phyloP scores from a whole-genome alignment of 2,888 invertebrate species.

The Brenthis ino region DNA sequence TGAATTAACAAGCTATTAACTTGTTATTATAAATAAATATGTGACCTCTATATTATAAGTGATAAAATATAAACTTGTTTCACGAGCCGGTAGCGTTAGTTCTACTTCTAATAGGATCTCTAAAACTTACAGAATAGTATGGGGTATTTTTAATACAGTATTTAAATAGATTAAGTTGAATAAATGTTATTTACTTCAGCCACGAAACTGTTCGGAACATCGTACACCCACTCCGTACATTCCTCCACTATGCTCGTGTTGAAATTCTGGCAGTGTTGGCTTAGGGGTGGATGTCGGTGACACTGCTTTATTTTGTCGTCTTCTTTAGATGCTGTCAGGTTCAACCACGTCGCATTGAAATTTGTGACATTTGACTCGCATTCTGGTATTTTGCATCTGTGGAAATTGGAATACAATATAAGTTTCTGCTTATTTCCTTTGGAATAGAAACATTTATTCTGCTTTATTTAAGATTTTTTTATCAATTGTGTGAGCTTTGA shows the following conservation, averaged over 20 bases:
- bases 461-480: no score
- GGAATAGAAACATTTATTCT: not conserved
- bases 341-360: constrained; percentile 54
- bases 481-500: no score
- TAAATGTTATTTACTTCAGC: constrained; percentile 57
- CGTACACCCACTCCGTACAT: constrained; percentile 66
- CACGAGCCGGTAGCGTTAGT: no score
- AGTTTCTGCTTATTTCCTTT: not conserved
- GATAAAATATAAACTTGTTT: no score
- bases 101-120: no score
- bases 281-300: constrained; percentile 39
- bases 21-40: not conserved
- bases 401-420: not conserved
- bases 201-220: constrained; percentile 64
- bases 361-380: constrained; percentile 51
- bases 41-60: no score
- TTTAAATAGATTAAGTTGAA: not conserved
- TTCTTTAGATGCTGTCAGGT: constrained; percentile 31
- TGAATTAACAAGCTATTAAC: not conserved
- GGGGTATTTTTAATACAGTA: no score
- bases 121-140: no score
- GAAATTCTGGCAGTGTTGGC: constrained; percentile 42
- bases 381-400: constrained; percentile 60
- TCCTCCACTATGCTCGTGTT: constrained; percentile 43
- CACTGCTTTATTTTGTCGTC: constrained; percentile 15